phyloP scores from a whole-genome alignment of 1,140 invertebrate genomes.

The Pomphorhynchus laevis region DNA sequence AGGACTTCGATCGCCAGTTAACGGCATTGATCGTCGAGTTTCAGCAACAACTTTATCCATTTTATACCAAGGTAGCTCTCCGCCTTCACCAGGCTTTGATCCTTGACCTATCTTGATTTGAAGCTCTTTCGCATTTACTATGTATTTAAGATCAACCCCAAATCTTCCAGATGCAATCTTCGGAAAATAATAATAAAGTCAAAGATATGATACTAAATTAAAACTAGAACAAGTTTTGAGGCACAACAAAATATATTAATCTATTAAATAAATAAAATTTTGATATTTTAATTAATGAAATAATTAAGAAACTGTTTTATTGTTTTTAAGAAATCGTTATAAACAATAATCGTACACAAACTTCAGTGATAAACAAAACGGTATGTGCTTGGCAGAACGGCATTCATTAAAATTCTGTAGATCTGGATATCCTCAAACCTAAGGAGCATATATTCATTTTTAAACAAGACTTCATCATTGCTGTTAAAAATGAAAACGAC shows the following conservation, averaged over 20 bases:
- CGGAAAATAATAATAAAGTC: conserved; percentile 4
- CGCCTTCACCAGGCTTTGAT: conserved; percentile 21
- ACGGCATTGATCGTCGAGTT: conserved; percentile 65
- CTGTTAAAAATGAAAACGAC: too few species aligned
- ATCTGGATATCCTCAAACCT: too few species aligned
- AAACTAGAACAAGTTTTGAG: not conserved
- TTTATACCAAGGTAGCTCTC: conserved; percentile 21
- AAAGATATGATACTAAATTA: not conserved
- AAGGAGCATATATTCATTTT: too few species aligned
- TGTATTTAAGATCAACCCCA: conserved; percentile 75
- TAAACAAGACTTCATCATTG: too few species aligned
- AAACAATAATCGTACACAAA: too few species aligned
- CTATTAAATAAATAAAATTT: not conserved
- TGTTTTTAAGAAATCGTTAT: too few species aligned
- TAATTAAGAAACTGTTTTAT: too few species aligned
- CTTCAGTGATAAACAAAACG: too few species aligned
- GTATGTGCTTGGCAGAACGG: too few species aligned
- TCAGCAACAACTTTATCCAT: conserved; percentile 71
- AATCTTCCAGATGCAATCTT: conserved; percentile 85
- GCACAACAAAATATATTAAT: too few species aligned
- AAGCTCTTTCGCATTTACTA: conserved; percentile 41
- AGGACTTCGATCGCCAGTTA: conserved; percentile 85
- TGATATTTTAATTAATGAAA: too few species aligned
- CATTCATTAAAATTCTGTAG: too few species aligned
- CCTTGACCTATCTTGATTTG: conserved; percentile 23